These are phyloP conservation scores for Corythoichthys intestinalis DNA, from an alignment of 2,113 vertebrate genomes.

Conservation along the genomic window DNA sequence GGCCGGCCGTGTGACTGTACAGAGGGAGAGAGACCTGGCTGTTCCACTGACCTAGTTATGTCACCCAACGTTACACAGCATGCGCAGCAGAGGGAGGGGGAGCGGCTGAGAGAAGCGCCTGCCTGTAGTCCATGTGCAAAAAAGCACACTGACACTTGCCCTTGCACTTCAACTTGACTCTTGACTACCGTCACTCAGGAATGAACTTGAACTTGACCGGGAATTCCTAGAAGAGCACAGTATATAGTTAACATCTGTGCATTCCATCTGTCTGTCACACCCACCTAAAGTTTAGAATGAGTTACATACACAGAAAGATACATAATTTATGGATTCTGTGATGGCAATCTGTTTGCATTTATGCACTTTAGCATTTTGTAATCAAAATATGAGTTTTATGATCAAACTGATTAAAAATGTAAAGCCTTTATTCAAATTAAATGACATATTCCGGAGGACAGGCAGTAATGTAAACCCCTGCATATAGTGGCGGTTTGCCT, in stretches of 20 bases:
- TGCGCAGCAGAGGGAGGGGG: constrained; percentile 45
- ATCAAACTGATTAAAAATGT: not conserved
- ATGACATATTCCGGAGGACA: not conserved
- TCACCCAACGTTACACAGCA: constrained; percentile 70
- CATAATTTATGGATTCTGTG: not conserved
- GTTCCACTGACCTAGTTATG: constrained; percentile 79
- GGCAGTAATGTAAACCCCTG: not conserved
- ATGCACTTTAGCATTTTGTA: not conserved
- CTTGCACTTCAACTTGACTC: not conserved
- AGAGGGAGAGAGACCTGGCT: constrained; percentile 55
- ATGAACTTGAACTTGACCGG: constrained; percentile 41
- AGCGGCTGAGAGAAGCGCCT: constrained; percentile 32
- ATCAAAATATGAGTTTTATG: not conserved
- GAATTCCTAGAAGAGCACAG: not conserved
- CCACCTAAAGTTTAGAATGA: not conserved
- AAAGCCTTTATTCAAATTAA: too few species aligned
- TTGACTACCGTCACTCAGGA: not conserved
- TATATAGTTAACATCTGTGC: not conserved
- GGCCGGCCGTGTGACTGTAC: constrained; percentile 61
- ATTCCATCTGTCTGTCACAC: not conserved
- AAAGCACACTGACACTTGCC: constrained; percentile 10
- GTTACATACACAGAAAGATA: not conserved
- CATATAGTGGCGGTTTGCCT: not conserved
- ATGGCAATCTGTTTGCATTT: not conserved
- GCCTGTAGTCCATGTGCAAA: constrained; percentile 37